Evolutionary conservation across 2,888 invertebrate species (phyloP).

Genomic region (Zaprionus obscuricornis): DNA sequence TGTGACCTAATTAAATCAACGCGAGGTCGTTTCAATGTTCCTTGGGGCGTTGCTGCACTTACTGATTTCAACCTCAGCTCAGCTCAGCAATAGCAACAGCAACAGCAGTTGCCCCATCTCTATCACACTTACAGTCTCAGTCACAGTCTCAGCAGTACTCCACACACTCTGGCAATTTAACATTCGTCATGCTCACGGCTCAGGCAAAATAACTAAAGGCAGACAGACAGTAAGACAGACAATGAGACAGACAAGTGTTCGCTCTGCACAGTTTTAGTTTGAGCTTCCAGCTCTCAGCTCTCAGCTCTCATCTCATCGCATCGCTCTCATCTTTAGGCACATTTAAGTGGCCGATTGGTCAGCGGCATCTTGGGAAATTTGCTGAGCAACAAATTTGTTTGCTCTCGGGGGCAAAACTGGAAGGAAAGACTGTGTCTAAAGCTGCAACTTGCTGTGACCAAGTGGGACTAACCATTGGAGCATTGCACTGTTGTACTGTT

Average conservation of each 20-base stretch:
- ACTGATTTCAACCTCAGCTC: conserved; percentile 33
- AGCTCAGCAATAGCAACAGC: not conserved
- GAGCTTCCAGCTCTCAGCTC: not conserved
- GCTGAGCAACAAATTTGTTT: conserved; percentile 40
- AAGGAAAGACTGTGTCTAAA: conserved; percentile 41
- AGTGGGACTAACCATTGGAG: conserved; percentile 7
- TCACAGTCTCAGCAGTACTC: too few relatives aligned
- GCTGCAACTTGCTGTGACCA: conserved; percentile 32
- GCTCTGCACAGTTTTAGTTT: not conserved
- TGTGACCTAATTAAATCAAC: conserved; percentile 77
- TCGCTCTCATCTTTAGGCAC: too few relatives aligned
- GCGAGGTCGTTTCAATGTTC: conserved; percentile 48
- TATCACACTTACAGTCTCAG: too few relatives aligned
- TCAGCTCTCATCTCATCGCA: too few relatives aligned
- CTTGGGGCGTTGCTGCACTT: conserved; percentile 16
- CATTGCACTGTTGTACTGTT: not conserved
- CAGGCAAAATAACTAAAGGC: conserved; percentile 60
- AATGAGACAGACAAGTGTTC: not conserved
- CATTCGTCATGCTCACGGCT: conserved; percentile 73
- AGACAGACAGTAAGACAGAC: not conserved
- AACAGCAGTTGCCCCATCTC: too few relatives aligned
- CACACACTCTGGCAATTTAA: conserved; percentile 59
- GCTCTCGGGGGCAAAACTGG: conserved; percentile 37
- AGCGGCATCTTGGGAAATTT: conserved; percentile 53
- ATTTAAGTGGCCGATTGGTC: conserved; percentile 52